Evolutionary conservation across 92 coral and sea anemone genomes (phyloP), one percentile per base, ranked within the genome.

Genomic region (Diadumene lineata): DNA sequence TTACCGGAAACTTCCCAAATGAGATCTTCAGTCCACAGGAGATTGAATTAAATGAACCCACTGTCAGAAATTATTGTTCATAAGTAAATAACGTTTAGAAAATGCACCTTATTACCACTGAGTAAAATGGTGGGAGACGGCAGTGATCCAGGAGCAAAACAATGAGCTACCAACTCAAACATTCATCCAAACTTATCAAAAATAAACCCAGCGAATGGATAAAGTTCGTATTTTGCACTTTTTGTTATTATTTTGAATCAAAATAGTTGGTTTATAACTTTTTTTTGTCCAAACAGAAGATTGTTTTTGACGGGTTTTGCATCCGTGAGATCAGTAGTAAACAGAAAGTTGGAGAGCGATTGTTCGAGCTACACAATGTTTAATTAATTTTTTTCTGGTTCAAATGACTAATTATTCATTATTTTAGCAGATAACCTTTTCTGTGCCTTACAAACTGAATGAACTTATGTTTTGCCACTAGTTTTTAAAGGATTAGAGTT

Each of bases 1-100:
- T n/a, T 34, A 24, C 79, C 79, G 79, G 79, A 74, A 10, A 74
- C 34, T 33, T 29, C 15, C 38, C 24, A 74, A 74, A 74, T 74
- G 69, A 74, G 79, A 28, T 74, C 70, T 74, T 8, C 7, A 43
- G 44, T 33, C 79, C 44, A 63, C 79, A 34, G 69, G 79, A 27
- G 79, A 62, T 51, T 28, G 68, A 23, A 27, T 24, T 31, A 60
- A 43, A 74, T 74, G 43, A 74, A 61, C 61, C 70, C 1, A 63
- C 72, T 43, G 72, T 67, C 72, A 67, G 4, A 65, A 58, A 22
- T 58, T 22, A 58, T 58, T 22, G 64, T 58, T 34, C 53, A 67
- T 67, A 67, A 38, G 57, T 27, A 67, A 62, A 62, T 62, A 62
- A 28, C 43, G 32, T 22, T 62, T 62, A 28, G 31, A 30, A 62